Percentiles rank a stretch among this genome's conserved stretches.
phyloP scores from a whole-genome alignment of 2,888 invertebrate species.

The Dichetophora obliterata region DNA sequence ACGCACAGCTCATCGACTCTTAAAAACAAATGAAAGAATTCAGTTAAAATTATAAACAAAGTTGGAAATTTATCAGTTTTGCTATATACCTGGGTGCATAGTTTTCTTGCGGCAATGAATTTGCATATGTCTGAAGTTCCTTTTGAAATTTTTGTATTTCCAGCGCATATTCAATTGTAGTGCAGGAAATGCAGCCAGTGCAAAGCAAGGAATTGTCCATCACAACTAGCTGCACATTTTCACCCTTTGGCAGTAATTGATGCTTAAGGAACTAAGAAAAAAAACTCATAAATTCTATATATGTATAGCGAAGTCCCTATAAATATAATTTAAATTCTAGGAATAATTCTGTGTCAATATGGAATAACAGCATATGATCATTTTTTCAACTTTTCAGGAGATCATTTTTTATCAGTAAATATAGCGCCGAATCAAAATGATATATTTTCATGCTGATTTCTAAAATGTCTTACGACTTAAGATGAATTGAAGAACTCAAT shows the following conservation, averaged over 20 bases:
- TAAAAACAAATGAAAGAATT: slow-evolving; percentile 6
- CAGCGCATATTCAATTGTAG: slow-evolving; percentile 55
- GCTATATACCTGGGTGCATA: slow-evolving; percentile 62
- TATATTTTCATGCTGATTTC: no score
- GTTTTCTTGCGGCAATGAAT: slow-evolving; percentile 45
- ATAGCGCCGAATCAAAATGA: no score
- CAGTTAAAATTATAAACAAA: neutral
- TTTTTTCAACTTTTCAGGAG: no score
- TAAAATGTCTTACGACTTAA: no score
- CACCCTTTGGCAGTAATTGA: slow-evolving; percentile 56
- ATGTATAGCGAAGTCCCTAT: neutral
- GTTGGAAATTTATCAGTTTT: neutral
- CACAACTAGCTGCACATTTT: slow-evolving; percentile 58
- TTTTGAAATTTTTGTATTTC: slow-evolving; percentile 60
- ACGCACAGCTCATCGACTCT: slow-evolving; percentile 63
- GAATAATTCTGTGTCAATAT: no score
- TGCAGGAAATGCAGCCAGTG: slow-evolving; percentile 60
- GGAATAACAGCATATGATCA: no score
- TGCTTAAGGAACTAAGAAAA: slow-evolving; percentile 54
- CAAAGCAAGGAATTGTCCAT: slow-evolving; percentile 63
- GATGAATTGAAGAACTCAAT: no score
- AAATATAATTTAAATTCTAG: neutral
- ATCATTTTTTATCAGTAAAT: no score
- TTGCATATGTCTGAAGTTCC: slow-evolving; percentile 59
- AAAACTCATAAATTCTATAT: neutral